A percentile compares a stretch with the other conserved stretches of the same genome.
Evolutionary conservation across 2,113 vertebrate genomes (phyloP).

Genomic region (Cebidichthys violaceus): DNA sequence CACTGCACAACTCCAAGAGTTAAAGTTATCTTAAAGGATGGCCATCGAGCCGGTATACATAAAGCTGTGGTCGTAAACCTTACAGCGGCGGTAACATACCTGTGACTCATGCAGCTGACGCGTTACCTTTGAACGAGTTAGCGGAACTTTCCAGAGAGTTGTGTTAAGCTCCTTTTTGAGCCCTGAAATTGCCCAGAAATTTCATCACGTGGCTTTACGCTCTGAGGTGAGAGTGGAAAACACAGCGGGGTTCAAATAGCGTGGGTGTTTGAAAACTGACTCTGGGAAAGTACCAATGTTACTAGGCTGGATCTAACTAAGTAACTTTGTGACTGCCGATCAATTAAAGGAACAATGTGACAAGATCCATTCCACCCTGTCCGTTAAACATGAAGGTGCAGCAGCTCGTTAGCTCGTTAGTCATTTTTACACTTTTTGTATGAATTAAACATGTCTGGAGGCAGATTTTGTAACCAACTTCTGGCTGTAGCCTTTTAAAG

Average conservation of each 20-base stretch:
- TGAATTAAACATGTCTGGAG: not conserved
- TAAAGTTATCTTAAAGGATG: slow-evolving; percentile 36
- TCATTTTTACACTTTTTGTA: not conserved
- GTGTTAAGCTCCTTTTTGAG: slow-evolving; percentile 23
- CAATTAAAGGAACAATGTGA: not conserved
- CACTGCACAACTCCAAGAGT: slow-evolving; percentile 49
- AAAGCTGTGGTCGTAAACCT: slow-evolving; percentile 23
- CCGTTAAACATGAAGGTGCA: not conserved
- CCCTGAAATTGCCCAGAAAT: not conserved
- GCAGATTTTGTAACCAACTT: not conserved
- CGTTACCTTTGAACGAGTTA: slow-evolving; percentile 15
- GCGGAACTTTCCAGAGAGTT: slow-evolving; percentile 21
- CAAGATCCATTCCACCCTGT: not conserved
- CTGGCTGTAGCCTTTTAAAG: not conserved
- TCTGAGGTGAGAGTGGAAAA: not conserved
- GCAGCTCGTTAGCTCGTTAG: not conserved
- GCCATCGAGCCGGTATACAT: slow-evolving; percentile 31
- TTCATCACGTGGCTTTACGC: slow-evolving; percentile 11
- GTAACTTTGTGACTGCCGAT: not conserved
- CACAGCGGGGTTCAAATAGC: not conserved
- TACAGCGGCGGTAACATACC: not conserved
- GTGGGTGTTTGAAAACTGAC: not conserved
- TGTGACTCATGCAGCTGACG: slow-evolving; percentile 22
- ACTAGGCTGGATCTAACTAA: not conserved
- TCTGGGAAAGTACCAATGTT: not conserved